Evolutionary conservation across 2,888 invertebrate genomes (phyloP).

Genomic region (Spodoptera exigua): DNA sequence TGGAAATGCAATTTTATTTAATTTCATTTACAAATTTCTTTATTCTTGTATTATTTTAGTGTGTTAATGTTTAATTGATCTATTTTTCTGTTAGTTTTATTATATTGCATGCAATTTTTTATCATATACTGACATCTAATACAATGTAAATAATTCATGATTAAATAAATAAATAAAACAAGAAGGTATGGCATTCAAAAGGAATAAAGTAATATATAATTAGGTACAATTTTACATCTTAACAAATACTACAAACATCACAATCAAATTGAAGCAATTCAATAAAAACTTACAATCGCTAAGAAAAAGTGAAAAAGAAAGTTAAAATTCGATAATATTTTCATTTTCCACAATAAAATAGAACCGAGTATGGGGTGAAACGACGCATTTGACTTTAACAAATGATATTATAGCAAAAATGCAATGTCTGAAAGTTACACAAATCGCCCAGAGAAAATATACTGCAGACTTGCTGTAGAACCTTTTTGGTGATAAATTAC

Average conservation of each 20-base stretch:
- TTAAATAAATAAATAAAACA: not conserved
- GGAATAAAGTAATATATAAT: too few relatives aligned
- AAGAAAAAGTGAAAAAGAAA: conserved; percentile 41
- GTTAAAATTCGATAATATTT: conserved; percentile 51
- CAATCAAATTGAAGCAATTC: conserved; percentile 10
- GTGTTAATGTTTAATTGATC: too few relatives aligned
- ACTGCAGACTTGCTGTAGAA: conserved; percentile 40
- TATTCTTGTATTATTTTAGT: too few relatives aligned
- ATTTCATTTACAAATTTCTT: too few relatives aligned
- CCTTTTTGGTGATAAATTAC: conserved; percentile 54
- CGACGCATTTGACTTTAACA: conserved; percentile 64
- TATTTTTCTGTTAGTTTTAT: too few relatives aligned
- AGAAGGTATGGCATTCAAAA: conserved; percentile 1
- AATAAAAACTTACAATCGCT: conserved; percentile 22
- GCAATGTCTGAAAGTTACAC: conserved; percentile 51
- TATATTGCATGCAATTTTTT: too few relatives aligned
- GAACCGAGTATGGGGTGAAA: conserved; percentile 56
- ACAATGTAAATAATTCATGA: too few relatives aligned
- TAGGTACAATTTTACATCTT: not conserved
- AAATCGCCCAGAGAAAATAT: conserved; percentile 51
- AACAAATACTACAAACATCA: conserved; percentile 12
- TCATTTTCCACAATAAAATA: conserved; percentile 46
- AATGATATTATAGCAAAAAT: conserved; percentile 59
- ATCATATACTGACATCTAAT: too few relatives aligned
- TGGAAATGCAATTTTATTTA: too few relatives aligned